These are phyloP conservation scores for Trinorchestia longiramus DNA, from an alignment of 1,140 invertebrate species.

Conservation along the genomic window DNA sequence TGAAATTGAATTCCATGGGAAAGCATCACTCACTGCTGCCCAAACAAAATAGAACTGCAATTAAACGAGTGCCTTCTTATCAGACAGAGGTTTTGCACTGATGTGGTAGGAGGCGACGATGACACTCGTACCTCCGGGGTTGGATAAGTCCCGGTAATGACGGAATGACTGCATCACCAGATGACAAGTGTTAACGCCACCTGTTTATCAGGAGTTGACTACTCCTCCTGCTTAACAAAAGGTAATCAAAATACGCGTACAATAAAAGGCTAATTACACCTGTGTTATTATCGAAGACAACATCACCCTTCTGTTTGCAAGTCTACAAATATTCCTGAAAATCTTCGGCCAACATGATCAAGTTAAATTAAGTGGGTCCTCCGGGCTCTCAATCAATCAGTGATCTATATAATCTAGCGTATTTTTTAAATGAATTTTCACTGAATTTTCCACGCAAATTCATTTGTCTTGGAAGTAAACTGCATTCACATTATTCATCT, in stretches of 20 bases:
- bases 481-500: background rate
- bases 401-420: background rate
- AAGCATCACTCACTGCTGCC: no score
- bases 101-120: background rate
- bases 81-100: background rate
- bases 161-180: background rate
- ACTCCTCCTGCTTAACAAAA: background rate
- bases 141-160: background rate
- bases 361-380: background rate
- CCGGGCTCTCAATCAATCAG: background rate
- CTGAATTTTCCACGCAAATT: background rate
- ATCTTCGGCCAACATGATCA: background rate
- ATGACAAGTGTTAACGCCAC: background rate
- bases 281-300: background rate
- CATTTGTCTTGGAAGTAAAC: background rate
- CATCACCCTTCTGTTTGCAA: background rate
- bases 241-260: background rate
- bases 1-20: no score
- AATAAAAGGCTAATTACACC: background rate
- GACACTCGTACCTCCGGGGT: background rate
- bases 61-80: background rate
- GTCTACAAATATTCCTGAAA: background rate
- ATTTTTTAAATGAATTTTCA: background rate
- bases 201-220: background rate
- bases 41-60: background rate